A percentile compares a stretch with the other conserved stretches of the same genome.
These are phyloP conservation scores for Apotomis capreana DNA, from an alignment of 2,888 invertebrate genomes.

Conservation along the genomic window DNA sequence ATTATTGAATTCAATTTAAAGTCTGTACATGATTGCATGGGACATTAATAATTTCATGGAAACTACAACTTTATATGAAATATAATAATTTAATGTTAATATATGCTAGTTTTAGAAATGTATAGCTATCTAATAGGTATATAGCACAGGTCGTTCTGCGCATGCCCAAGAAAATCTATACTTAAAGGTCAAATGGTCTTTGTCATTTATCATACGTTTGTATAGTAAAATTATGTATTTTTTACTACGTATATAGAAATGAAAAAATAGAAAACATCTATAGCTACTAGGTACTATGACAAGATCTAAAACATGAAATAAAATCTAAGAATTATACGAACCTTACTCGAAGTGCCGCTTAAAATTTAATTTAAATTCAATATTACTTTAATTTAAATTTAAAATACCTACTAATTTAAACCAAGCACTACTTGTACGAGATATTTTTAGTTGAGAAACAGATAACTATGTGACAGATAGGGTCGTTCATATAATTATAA, in stretches of 20 bases:
- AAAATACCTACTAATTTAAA: constrained; percentile 40
- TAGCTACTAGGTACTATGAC: constrained; percentile 45
- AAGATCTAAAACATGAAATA: constrained; percentile 42
- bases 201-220: neutral
- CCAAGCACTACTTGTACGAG: constrained; percentile 73
- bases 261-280: constrained; percentile 44
- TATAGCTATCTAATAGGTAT: constrained; percentile 15
- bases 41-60: neutral
- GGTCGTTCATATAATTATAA: constrained; percentile 64
- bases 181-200: constrained; percentile 49
- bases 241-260: constrained; percentile 41
- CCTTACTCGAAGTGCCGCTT: constrained; percentile 46
- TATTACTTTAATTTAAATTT: constrained; percentile 33
- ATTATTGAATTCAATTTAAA: neutral
- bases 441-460: constrained; percentile 79
- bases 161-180: constrained; percentile 54
- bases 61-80: neutral
- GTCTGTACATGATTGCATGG: neutral
- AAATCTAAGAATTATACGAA: constrained; percentile 47
- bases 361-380: constrained; percentile 39
- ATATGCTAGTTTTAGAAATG: neutral
- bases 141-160: constrained; percentile 48
- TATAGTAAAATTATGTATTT: constrained; percentile 6
- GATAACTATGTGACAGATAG: constrained; percentile 68
- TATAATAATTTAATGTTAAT: neutral